Evolutionary conservation across 2,888 invertebrate species (phyloP), one percentile per base, ranked within the genome.

Genomic region (Aphrophora alni): DNA sequence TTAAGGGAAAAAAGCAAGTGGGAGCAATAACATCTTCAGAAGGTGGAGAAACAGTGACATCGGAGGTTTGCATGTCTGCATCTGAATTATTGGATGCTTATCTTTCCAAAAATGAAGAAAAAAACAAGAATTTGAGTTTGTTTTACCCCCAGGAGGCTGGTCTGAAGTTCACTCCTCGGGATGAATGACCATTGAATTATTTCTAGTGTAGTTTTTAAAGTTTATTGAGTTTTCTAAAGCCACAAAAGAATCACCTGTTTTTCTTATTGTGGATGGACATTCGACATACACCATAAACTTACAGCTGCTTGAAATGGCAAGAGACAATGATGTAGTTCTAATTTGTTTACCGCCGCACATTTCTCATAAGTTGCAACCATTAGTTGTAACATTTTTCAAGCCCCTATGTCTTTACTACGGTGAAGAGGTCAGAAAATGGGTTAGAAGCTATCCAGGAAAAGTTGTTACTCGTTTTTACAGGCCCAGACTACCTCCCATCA

Each of bases 1-100:
- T 83, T 80, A 59, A 85, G 80, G 77, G 84, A 80, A 77, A 80
- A 75, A 27, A 82, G 82, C 82, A 83, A 59, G 83, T 84, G 17
- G 82, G 78, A 10, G 24, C 75, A 17, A 24, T 81, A 38, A 82
- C 79, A 38, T 84, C 84, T 12, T 78, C 80, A 28, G 84, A 85
- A 78, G 74, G 83, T 21, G 84, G 85, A 86, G 81, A 85, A 70
- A 84, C 84, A n/a, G 84, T 86, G 17, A 86, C 84, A 44, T 5
- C 44, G 2, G 44, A 44, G 17, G 44, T 85, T 24, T 85, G 84
- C 68, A 81, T 85, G 78, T 85, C 83, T 69, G 83, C 85, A 14
- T 71, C 72, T 74, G 83, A 84, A 25, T 24, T 75, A 12, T 0
- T 84, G 84, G 0, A 82, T 82, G 73, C 81, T 85, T 80, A 82